These are phyloP conservation scores for Meganola albula DNA, from an alignment of 2,888 invertebrate genomes.

Conservation along the genomic window DNA sequence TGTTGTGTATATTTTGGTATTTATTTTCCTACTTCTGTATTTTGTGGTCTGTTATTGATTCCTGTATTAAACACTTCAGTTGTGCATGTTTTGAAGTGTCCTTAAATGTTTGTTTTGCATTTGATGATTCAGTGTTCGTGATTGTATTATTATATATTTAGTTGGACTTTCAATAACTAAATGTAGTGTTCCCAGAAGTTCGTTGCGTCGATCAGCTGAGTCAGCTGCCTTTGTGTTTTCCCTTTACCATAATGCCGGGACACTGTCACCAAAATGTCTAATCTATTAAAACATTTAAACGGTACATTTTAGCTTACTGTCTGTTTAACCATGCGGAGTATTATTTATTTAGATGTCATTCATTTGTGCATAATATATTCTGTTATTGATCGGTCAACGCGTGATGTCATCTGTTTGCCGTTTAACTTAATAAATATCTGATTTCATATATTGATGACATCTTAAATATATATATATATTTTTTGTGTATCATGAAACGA, in stretches of 20 bases:
- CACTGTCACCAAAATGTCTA: constrained; percentile 50
- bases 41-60: constrained; percentile 11
- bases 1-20: constrained; percentile 30
- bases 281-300: no score
- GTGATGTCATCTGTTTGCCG: constrained; percentile 52
- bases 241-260: constrained; percentile 41
- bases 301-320: no score
- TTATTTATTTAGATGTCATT: no score
- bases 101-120: constrained; percentile 26
- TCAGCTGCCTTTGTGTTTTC: constrained; percentile 50
- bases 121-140: constrained; percentile 40
- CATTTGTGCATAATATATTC: constrained; percentile 32
- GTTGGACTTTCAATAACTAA: constrained; percentile 39
- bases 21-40: constrained; percentile 17
- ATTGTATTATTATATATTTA: constrained; percentile 30
- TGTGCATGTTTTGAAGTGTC: constrained; percentile 13
- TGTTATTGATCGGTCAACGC: constrained; percentile 41
- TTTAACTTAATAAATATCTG: constrained; percentile 19
- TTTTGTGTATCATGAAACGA: constrained; percentile 35
- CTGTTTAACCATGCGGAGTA: no score
- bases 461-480: constrained; percentile 35
- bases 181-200: constrained; percentile 55
- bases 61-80: constrained; percentile 12
- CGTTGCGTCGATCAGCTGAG: constrained; percentile 67
- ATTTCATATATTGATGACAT: constrained; percentile 28